Evolutionary conservation across 2,797 vertebrate genomes (phyloP).

Genomic region (Spea hammondii): DNA sequence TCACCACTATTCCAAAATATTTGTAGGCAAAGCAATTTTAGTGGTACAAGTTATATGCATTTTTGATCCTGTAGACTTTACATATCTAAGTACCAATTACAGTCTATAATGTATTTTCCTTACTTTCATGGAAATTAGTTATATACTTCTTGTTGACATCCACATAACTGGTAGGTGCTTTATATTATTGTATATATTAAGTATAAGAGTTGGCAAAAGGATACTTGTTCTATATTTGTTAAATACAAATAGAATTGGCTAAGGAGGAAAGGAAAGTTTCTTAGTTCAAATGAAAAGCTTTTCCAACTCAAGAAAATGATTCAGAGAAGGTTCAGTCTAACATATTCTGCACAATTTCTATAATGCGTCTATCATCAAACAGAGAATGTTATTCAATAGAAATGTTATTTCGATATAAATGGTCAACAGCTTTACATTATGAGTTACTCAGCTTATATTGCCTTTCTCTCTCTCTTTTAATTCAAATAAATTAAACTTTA

Average conservation of each 20-base stretch:
- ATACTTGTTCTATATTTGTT: slow-evolving; percentile 37
- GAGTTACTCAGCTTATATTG: no score
- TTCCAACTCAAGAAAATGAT: slow-evolving; percentile 28
- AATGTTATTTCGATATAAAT: slow-evolving; percentile 9
- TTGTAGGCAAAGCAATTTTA: slow-evolving; percentile 44
- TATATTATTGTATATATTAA: slow-evolving; percentile 22
- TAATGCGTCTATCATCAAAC: slow-evolving; percentile 45
- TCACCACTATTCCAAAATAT: slow-evolving; percentile 41
- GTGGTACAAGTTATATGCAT: slow-evolving; percentile 35
- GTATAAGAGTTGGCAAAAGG: slow-evolving; percentile 24
- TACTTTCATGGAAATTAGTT: slow-evolving; percentile 54
- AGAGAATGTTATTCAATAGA: slow-evolving; percentile 19
- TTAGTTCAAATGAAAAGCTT: slow-evolving; percentile 52
- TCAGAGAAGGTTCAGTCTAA: slow-evolving; percentile 25
- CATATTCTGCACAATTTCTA: slow-evolving; percentile 43
- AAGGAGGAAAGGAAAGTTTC: slow-evolving; percentile 46
- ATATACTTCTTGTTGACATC: slow-evolving; percentile 27
- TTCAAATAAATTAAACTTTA: no score
- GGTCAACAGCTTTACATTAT: no score
- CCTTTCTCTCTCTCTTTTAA: no score
- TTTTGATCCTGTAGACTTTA: slow-evolving; percentile 42
- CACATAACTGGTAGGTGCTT: slow-evolving; percentile 31
- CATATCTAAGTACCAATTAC: slow-evolving; percentile 56
- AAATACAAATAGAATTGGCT: slow-evolving; percentile 33
- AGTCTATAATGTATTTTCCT: slow-evolving; percentile 61